Base-by-base conservation (phyloP, 2,888 invertebrate genomes). In the Limnephilus auricula region DNA sequence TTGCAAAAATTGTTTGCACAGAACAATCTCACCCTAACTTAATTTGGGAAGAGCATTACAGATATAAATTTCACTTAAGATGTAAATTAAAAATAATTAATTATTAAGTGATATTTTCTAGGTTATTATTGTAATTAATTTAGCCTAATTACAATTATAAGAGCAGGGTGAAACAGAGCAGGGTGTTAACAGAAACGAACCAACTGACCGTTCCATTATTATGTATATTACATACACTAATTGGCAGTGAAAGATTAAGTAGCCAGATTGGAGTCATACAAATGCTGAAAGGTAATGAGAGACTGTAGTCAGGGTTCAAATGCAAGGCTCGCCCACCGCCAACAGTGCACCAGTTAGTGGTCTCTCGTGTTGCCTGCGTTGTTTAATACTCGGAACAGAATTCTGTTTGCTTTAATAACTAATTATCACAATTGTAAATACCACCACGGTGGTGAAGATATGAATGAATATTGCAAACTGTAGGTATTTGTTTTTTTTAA, bases 1-100 rank as follows among this genome's bases (percentile, higher is more conserved):
- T 90, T 90, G 50, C 80, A 90, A 90, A 91, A 79, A 91, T 80
- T 87, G 65, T n/a, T 78, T 79, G 83, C 91, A 91, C 80, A 45
- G 89, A 91, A 91, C 89, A 50, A 84, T 85, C 89, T 89, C 83
- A 80, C 91, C 89, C 37, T 87, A 88, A 83, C 83, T 86, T 50
- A 91, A 82, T 91, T 89, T 83, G 90, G 92, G 91, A 92, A 92
- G 92, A 92, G 91, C 91, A 91, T 92, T 91, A 91, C 83, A 90
- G 90, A 91, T 91, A 87, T 89, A 92, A 90, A 89, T 90, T 85
- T 90, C 88, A 82, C 90, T 90, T 92, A 90, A 83, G 85, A 85
- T 80, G 88, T 83, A 83, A 90, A 89, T 92, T 92, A 92, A 90
- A 92, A 91, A 92, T 91, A 90, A 91, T 90, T 92, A 91, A 88